A percentile compares a stretch with the other conserved stretches of the same genome.
Evolutionary conservation across 2,797 vertebrate genomes (phyloP).

Genomic region (Microcaecilia unicolor): DNA sequence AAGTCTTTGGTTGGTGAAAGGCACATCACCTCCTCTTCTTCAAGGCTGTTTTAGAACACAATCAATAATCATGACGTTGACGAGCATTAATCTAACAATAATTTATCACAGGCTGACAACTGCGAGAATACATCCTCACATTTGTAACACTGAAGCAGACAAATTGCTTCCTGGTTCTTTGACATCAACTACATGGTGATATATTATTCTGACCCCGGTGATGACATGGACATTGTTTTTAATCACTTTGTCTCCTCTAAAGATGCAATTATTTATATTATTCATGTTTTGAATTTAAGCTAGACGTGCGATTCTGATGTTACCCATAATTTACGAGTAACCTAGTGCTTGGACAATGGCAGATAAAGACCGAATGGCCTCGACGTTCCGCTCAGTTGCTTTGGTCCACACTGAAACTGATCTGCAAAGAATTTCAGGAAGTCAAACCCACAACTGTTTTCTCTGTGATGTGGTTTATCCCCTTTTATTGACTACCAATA

Average conservation of each 20-base stretch:
- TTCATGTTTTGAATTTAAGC: too few relatives aligned
- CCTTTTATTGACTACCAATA: too few relatives aligned
- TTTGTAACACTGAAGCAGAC: conserved; percentile 19
- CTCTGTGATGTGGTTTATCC: too few relatives aligned
- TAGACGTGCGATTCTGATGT: too few relatives aligned
- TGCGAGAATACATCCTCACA: conserved; percentile 22
- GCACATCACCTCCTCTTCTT: conserved; percentile 27
- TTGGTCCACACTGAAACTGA: too few relatives aligned
- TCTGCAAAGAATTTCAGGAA: too few relatives aligned
- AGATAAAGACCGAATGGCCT: too few relatives aligned
- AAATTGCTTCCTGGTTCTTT: conserved; percentile 19
- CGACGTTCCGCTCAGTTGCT: too few relatives aligned
- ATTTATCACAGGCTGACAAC: conserved; percentile 32
- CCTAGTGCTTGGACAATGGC: too few relatives aligned
- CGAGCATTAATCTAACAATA: conserved; percentile 34
- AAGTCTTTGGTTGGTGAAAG: conserved; percentile 11
- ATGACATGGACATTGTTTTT: conserved; percentile 16
- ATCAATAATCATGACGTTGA: conserved; percentile 39
- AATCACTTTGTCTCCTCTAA: conserved; percentile 17
- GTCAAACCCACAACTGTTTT: too few relatives aligned
- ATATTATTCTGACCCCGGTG: conserved; percentile 11
- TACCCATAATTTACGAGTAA: too few relatives aligned
- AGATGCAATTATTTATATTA: too few relatives aligned
- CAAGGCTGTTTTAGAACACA: conserved; percentile 20
- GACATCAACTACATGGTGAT: conserved; percentile 12